A percentile compares a stretch with the other conserved stretches of the same genome.
Evolutionary conservation across 2,888 invertebrate genomes (phyloP).

Genomic region (Pardosa pseudoannulata): DNA sequence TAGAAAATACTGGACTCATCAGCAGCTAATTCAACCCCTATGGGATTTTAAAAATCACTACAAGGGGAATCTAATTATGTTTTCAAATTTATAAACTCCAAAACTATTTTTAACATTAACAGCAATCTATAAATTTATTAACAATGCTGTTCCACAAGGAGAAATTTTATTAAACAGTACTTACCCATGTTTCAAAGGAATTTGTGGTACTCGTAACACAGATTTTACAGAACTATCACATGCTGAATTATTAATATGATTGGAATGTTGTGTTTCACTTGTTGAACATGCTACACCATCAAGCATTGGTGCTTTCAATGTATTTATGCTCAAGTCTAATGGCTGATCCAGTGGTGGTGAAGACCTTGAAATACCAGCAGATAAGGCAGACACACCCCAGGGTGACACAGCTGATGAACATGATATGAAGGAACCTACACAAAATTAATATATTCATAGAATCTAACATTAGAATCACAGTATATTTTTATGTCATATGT

Average conservation of each 20-base stretch:
- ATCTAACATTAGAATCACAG: too few species aligned
- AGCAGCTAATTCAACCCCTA: too few species aligned
- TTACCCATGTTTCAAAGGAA: constrained; percentile 74
- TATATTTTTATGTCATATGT: too few species aligned
- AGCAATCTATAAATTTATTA: too few species aligned
- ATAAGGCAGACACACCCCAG: constrained; percentile 64
- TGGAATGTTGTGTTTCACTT: constrained; percentile 33
- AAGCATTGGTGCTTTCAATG: constrained; percentile 40
- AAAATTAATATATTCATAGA: not conserved
- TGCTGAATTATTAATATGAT: not conserved
- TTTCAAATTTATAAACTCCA: too few species aligned
- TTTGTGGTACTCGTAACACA: constrained; percentile 75
- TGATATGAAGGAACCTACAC: constrained; percentile 63
- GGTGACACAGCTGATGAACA: constrained; percentile 60
- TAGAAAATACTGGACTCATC: too few species aligned
- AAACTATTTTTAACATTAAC: too few species aligned
- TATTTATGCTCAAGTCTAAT: constrained; percentile 75
- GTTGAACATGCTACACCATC: constrained; percentile 24
- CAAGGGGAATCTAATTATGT: too few species aligned
- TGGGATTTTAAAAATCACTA: too few species aligned
- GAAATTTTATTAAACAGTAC: not conserved
- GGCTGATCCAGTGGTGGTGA: constrained; percentile 74
- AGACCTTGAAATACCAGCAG: constrained; percentile 55
- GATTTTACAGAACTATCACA: constrained; percentile 59
- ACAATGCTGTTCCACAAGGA: too few species aligned